Evolutionary conservation across 2,797 vertebrate genomes (phyloP).

Genomic region (Borostomias antarcticus): DNA sequence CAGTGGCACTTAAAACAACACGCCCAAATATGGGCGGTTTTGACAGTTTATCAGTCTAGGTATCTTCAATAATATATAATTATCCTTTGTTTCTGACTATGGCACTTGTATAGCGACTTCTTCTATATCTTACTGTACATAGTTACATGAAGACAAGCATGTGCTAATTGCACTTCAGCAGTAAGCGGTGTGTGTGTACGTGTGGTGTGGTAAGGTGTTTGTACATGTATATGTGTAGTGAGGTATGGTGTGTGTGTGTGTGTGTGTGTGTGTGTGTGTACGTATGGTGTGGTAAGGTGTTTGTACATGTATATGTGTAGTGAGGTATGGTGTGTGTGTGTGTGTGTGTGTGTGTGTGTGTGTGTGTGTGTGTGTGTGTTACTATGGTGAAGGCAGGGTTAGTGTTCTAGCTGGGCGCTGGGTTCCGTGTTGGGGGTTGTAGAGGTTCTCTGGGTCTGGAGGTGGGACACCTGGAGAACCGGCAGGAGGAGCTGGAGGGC

Average conservation of each 20-base stretch:
- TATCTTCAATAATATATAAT: constrained; percentile 34
- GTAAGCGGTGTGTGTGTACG: not conserved
- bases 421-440: constrained; percentile 47
- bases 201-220: constrained; percentile 8
- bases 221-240: constrained; percentile 25
- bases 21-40: not conserved
- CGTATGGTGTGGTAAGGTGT: not conserved
- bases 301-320: constrained; percentile 14
- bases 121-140: constrained; percentile 58
- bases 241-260: not conserved
- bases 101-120: too few species aligned
- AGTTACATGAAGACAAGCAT: constrained; percentile 24
- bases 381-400: constrained; percentile 35
- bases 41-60: not conserved
- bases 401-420: constrained; percentile 45
- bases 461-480: constrained; percentile 89
- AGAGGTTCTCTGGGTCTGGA: constrained; percentile 76
- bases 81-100: too few species aligned
- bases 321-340: constrained; percentile 2
- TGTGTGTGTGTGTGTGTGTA: constrained; percentile 2
- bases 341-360: constrained; percentile 21
- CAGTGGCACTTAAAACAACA: not conserved
- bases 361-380: not conserved
- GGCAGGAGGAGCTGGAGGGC: constrained; percentile 95
- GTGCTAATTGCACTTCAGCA: not conserved